Base-by-base conservation (phyloP, 2,797 vertebrate species). In the Gambusia yucatana region DNA sequence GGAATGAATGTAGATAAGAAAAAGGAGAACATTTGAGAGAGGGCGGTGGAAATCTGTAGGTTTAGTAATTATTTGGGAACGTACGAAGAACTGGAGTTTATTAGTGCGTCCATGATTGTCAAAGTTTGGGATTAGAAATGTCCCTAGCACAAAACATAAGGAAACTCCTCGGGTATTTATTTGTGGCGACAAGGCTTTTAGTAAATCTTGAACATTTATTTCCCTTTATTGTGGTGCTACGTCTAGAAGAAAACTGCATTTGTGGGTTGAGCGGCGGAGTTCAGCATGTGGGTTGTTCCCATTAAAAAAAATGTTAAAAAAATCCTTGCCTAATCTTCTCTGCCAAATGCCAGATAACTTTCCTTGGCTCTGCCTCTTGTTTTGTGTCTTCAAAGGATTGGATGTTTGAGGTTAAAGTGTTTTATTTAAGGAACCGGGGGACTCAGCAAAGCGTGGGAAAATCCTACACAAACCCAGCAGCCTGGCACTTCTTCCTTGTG, bases 1-100 rank as follows among this genome's bases (percentile, higher is more conserved):
- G 88, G 75, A 82, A 70, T 55, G 61, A 77, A 78, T 85, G 81
- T 83, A 73, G 74, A 76, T 59, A 25, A 75, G 43, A 77, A 30
- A 73, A 13, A 65, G 47, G 72, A 44, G 43, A 63, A 50, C 63
- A 11, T 13, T 50, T 82, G n/a, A 75, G 65, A 82, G 59, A 8
- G 30, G 14, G 6, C 33, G 11, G 30, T 33, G 59, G 28, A 33
- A 82, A 61, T 39, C 72, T 67, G 46, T 41, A 55, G 14, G 17
- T 73, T 72, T 39, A 78, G 52, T 55, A 17, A 30, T 9, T 1
- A 11, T 61, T 17, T 61, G 59, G 30, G n/a, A 33, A 73, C 55
- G 14, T 71, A 22, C 22, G 69, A 14, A 79, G 22, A 77, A 72
- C 28, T 41, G 43, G 9, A 33, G 33, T 33, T 22, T 61, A 75